Conservation (phyloP, 2,797 vertebrate species). For the Clamator glandarius region DNA sequence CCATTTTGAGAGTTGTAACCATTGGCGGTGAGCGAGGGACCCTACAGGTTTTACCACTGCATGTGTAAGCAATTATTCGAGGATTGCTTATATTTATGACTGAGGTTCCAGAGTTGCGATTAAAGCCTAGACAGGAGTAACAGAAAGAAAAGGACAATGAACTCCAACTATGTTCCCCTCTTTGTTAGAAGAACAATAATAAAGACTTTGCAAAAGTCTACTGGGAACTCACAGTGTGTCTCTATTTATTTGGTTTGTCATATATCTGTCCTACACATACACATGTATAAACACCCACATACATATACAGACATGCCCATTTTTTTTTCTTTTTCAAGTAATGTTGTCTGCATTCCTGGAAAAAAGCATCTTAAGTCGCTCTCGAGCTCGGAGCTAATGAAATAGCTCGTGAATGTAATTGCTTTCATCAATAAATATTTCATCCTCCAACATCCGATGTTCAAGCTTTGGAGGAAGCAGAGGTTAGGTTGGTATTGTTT, state of each 20-base stretch:
- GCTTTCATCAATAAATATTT: background rate
- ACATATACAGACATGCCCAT: background rate
- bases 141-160: background rate
- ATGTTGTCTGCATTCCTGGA: background rate
- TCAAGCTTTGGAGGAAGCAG: conserved; percentile 4
- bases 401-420: background rate
- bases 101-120: background rate
- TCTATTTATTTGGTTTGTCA: background rate
- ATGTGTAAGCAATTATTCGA: conserved; percentile 66
- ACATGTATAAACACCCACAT: background rate
- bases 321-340: background rate
- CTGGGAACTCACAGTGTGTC: background rate
- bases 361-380: background rate
- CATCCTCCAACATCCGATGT: background rate
- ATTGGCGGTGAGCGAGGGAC: background rate
- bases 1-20: background rate
- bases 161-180: background rate
- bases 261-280: background rate
- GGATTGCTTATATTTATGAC: conserved; percentile 52
- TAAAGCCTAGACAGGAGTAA: background rate
- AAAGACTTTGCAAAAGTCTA: background rate
- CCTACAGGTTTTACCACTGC: background rate
- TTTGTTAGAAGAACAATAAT: background rate
- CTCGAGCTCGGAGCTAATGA: background rate
- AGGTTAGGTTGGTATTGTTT: conserved; percentile 17